Evolutionary conservation across 2,113 vertebrate genomes (phyloP).

Genomic region (Triplophysa rosa): DNA sequence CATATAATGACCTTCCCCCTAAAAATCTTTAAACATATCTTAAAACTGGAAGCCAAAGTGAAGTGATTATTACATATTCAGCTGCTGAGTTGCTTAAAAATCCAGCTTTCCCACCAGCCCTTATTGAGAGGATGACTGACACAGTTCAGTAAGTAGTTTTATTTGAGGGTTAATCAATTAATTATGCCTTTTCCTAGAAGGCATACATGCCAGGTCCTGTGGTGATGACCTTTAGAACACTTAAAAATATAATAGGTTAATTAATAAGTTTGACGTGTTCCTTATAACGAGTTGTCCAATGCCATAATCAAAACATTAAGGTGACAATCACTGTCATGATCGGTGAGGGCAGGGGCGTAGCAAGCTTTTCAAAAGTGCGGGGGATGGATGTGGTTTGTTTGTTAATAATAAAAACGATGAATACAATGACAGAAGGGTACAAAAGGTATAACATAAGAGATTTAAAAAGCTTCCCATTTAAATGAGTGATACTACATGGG

Average conservation of each 20-base stretch:
- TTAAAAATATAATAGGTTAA: constrained; percentile 19
- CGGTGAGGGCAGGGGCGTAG: too few species aligned
- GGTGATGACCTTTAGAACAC: background rate
- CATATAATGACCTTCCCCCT: too few species aligned
- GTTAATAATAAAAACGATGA: too few species aligned
- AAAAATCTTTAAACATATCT: background rate
- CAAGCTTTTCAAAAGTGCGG: too few species aligned
- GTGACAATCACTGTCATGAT: too few species aligned
- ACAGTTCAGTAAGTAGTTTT: constrained; percentile 14
- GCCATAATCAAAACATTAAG: background rate
- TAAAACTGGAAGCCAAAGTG: background rate
- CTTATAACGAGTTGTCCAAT: background rate
- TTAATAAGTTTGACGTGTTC: constrained; percentile 3
- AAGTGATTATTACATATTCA: background rate
- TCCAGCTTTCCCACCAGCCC: background rate
- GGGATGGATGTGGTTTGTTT: too few species aligned
- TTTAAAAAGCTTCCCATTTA: too few species aligned
- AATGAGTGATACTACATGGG: too few species aligned
- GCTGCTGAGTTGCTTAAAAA: background rate
- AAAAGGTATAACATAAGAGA: too few species aligned
- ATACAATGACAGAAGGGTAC: too few species aligned
- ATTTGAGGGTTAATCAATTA: constrained; percentile 33
- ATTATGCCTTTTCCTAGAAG: constrained; percentile 13
- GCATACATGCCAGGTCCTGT: constrained; percentile 22
- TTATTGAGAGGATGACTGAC: background rate